phyloP scores from a whole-genome alignment of 2,888 invertebrate species.

The Heliconius ethilla region DNA sequence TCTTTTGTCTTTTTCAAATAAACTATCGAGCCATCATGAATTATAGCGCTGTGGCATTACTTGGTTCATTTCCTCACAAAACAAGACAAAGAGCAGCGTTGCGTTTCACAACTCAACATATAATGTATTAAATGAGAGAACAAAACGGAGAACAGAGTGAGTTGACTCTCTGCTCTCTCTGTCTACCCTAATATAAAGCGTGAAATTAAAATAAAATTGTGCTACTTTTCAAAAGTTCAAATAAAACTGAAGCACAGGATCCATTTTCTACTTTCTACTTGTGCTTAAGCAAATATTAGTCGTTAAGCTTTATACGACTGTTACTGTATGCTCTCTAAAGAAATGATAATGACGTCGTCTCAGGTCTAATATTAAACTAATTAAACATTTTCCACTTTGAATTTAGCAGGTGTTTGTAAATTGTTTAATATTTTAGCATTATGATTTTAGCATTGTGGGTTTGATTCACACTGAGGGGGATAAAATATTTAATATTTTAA shows the following conservation, averaged over 20 bases:
- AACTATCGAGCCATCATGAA: neutral
- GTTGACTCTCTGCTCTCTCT: too few species aligned
- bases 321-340: slow-evolving; percentile 70
- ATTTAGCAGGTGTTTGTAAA: neutral
- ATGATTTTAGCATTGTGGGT: too few species aligned
- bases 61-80: neutral
- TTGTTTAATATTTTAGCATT: neutral
- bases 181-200: neutral
- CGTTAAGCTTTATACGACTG: slow-evolving; percentile 75
- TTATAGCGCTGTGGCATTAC: neutral
- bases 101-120: neutral
- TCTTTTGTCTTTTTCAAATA: slow-evolving; percentile 46
- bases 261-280: slow-evolving; percentile 55
- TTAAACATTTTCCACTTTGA: neutral
- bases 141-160: neutral
- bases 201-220: neutral
- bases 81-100: neutral
- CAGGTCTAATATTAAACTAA: slow-evolving; percentile 29
- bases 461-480: too few species aligned
- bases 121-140: neutral
- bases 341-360: slow-evolving; percentile 60
- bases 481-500: too few species aligned
- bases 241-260: slow-evolving; percentile 50
- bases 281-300: slow-evolving; percentile 72
- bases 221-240: slow-evolving; percentile 47